phyloP scores from a whole-genome alignment of 2,888 invertebrate genomes.

The Trachelus troglodyta region DNA sequence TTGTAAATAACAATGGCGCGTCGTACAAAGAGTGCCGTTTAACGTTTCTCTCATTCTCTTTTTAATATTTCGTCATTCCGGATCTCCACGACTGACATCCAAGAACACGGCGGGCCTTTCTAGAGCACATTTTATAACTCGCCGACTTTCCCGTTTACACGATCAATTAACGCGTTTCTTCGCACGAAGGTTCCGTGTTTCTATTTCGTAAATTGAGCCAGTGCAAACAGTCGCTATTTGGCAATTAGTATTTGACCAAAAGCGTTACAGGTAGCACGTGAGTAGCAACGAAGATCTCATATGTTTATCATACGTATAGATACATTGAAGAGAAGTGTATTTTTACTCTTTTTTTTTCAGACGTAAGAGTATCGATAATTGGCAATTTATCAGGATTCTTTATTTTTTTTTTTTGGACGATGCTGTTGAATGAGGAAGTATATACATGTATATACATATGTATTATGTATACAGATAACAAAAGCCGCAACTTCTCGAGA shows the following conservation, averaged over 20 bases:
- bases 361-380: neutral
- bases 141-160: neutral
- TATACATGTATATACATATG: neutral
- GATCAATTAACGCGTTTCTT: constrained; percentile 4
- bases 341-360: neutral
- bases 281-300: neutral
- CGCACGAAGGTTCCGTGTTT: neutral
- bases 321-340: neutral
- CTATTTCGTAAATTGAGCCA: no score
- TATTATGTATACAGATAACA: neutral
- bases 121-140: no score
- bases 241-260: no score
- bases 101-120: no score
- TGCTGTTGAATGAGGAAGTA: neutral
- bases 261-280: neutral
- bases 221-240: no score
- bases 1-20: neutral
- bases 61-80: no score
- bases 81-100: no score
- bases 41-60: no score
- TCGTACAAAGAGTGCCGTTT: neutral
- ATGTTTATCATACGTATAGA: neutral
- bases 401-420: neutral
- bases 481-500: constrained; percentile 6
- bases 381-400: neutral